phyloP scores from a whole-genome alignment of 2,797 vertebrate genomes.

The Danio albolineatus region DNA sequence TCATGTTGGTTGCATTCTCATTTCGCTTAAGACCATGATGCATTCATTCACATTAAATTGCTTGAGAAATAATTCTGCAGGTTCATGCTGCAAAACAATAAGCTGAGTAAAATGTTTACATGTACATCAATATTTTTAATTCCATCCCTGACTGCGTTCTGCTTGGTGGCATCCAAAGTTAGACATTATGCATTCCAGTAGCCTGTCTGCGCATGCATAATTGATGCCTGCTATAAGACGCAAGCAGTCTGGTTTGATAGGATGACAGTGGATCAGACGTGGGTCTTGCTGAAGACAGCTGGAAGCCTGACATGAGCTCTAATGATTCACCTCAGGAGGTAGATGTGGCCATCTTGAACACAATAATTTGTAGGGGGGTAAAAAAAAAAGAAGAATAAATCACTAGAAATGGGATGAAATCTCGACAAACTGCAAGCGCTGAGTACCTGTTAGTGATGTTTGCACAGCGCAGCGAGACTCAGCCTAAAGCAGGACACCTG shows the following conservation, averaged over 20 bases:
- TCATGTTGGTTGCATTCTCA: neutral
- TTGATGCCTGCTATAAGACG: slow-evolving; percentile 67
- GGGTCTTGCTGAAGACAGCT: slow-evolving; percentile 58
- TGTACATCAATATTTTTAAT: slow-evolving; percentile 62
- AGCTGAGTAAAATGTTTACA: neutral
- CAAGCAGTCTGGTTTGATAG: slow-evolving; percentile 55
- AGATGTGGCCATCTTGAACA: slow-evolving; percentile 17
- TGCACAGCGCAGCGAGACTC: neutral
- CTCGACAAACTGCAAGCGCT: slow-evolving; percentile 8
- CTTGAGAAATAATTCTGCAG: neutral
- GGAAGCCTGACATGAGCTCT: slow-evolving; percentile 58
- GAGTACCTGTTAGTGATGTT: slow-evolving; percentile 4
- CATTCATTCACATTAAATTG: neutral
- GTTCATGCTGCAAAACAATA: neutral
- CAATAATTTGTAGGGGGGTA: slow-evolving; percentile 3
- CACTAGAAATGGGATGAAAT: neutral
- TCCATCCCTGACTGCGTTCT: slow-evolving; percentile 52
- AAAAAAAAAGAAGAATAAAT: neutral
- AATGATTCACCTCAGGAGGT: slow-evolving; percentile 46
- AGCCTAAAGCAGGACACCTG: neutral
- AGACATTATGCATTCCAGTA: slow-evolving; percentile 48
- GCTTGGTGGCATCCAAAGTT: slow-evolving; percentile 60
- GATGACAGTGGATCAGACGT: slow-evolving; percentile 61
- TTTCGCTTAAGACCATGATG: neutral
- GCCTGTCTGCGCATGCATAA: slow-evolving; percentile 67